phyloP scores from a whole-genome alignment of 2,797 vertebrate species.

The Leuciscus waleckii region DNA sequence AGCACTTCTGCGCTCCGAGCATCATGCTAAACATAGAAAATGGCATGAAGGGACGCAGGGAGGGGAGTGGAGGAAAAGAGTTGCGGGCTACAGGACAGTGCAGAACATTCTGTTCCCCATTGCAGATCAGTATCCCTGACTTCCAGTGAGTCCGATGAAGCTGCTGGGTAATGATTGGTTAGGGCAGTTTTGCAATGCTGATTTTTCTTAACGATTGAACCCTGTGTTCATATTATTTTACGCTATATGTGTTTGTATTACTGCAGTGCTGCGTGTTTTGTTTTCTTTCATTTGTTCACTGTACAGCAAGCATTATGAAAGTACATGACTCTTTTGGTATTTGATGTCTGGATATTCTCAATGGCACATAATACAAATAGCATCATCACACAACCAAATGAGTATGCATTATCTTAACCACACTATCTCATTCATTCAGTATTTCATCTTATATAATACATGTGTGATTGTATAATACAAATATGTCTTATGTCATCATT shows the following conservation, averaged over 20 bases:
- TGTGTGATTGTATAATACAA: background rate
- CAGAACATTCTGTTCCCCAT: conserved; percentile 67
- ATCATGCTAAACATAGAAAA: conserved; percentile 42
- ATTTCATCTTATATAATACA: conserved; percentile 7
- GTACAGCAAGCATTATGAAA: background rate
- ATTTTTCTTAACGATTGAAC: conserved; percentile 57
- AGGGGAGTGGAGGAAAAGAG: conserved; percentile 32
- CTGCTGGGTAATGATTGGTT: conserved; percentile 44
- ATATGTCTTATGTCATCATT: background rate
- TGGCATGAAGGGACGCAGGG: conserved; percentile 15
- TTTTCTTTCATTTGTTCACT: conserved; percentile 38
- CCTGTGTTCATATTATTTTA: conserved; percentile 48
- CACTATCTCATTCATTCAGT: background rate
- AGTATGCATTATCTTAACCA: background rate
- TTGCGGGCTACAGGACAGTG: conserved; percentile 21
- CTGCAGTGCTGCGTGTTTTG: conserved; percentile 16
- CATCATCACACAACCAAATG: background rate
- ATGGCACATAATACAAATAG: background rate
- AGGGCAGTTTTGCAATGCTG: conserved; percentile 47
- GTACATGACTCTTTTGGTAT: background rate
- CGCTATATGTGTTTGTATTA: conserved; percentile 11
- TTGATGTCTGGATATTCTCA: conserved; percentile 15
- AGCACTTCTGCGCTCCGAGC: conserved; percentile 12
- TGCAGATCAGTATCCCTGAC: conserved; percentile 60
- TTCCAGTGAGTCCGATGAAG: conserved; percentile 58